A percentile compares a stretch with the other conserved stretches of the same genome.
These are phyloP conservation scores for Drosophila paulistorum DNA, from an alignment of 1,140 invertebrate genomes.

Conservation along the genomic window DNA sequence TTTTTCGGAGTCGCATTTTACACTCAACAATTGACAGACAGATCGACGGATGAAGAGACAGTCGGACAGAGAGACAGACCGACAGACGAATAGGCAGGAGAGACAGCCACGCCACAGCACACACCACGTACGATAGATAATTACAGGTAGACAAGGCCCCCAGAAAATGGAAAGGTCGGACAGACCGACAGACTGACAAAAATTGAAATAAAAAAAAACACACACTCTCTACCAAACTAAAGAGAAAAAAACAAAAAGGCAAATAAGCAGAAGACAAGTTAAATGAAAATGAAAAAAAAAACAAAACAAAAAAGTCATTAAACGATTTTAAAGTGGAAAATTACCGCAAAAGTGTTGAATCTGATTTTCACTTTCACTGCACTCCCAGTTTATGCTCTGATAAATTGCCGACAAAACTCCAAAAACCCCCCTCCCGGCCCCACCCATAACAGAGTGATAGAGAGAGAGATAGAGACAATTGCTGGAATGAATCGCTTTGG, in stretches of 20 bases:
- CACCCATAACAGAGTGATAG: no score
- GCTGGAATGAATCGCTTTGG: constrained; percentile 1
- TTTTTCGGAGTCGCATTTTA: constrained; percentile 18
- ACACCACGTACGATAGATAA: constrained; percentile 16
- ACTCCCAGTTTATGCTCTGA: constrained; percentile 33
- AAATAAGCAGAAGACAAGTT: constrained; percentile 46
- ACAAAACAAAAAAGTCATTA: constrained; percentile 48
- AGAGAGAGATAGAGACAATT: neutral
- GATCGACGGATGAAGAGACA: constrained; percentile 8
- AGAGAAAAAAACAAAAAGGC: neutral
- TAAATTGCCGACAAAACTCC: constrained; percentile 23
- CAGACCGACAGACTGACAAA: neutral
- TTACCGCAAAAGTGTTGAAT: constrained; percentile 45
- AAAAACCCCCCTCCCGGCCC: no score
- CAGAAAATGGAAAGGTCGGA: constrained; percentile 1
- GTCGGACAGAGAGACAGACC: neutral
- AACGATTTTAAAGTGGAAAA: constrained; percentile 58
- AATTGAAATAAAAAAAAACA: constrained; percentile 40
- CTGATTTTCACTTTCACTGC: constrained; percentile 71
- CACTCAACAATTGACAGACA: constrained; percentile 20
- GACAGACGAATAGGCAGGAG: constrained; percentile 19
- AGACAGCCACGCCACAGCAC: constrained; percentile 12
- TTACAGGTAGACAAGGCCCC: neutral
- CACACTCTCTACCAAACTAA: neutral
- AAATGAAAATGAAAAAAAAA: constrained; percentile 53